Evolutionary conservation across 1,140 invertebrate species (phyloP).

Genomic region (Drosophila ironensis): DNA sequence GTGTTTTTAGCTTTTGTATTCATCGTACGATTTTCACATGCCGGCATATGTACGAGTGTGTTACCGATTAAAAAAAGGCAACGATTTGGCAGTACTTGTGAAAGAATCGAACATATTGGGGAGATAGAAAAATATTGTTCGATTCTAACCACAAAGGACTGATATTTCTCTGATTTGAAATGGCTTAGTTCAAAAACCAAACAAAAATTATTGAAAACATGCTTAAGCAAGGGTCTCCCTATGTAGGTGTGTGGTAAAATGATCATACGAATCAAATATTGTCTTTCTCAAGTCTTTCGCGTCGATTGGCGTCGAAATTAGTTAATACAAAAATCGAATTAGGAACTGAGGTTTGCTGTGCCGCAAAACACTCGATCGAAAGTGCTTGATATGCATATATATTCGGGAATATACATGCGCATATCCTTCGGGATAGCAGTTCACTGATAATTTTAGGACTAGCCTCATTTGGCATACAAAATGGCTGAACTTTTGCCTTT

Average conservation of each 20-base stretch:
- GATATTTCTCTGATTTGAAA: constrained; percentile 40
- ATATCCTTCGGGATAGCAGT: background rate
- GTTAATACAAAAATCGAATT: constrained; percentile 22
- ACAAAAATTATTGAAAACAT: too few relatives aligned
- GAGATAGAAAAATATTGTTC: constrained; percentile 30
- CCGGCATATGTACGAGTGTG: background rate
- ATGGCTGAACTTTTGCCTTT: constrained; percentile 36
- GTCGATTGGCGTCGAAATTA: background rate
- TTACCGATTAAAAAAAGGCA: constrained; percentile 9
- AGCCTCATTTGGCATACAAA: constrained; percentile 48
- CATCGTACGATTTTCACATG: constrained; percentile 58
- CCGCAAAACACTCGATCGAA: constrained; percentile 13
- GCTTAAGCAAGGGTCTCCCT: too few relatives aligned
- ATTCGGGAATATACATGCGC: background rate
- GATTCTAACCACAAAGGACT: constrained; percentile 20
- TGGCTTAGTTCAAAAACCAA: constrained; percentile 8
- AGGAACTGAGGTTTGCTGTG: constrained; percentile 24
- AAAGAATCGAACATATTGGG: constrained; percentile 37
- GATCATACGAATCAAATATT: background rate
- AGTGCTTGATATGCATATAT: background rate
- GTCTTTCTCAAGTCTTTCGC: constrained; percentile 17
- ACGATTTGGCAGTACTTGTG: constrained; percentile 1
- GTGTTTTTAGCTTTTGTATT: too few relatives aligned
- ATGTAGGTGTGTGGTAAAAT: background rate
- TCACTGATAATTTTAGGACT: constrained; percentile 48